Base-by-base conservation (phyloP, 2,888 invertebrate species). In the Lithophane leautieri region DNA sequence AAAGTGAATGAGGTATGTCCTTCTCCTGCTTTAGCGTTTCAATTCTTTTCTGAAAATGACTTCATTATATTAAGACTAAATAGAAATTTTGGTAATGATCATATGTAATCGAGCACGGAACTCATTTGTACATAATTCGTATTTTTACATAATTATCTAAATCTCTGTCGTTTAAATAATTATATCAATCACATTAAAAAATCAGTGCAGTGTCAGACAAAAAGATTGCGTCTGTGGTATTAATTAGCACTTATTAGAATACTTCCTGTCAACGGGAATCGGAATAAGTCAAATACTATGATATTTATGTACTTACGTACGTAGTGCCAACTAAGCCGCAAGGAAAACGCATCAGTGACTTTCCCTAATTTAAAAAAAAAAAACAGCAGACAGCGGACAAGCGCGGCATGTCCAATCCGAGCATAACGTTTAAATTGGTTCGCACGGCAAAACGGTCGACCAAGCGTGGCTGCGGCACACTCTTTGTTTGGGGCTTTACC, bases 351-450 rank as follows among this genome's bases (percentile, higher is more conserved):
- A 71, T 76, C 52, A 71, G 58, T 60, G 63, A 76, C 28, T 62
- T 62, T 67, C n/a, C 19, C 58, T 25, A 56, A 47, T 63, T 67
- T 34, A 50, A 65, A 76, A 79, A 70, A 70, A 79, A 73, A 22
- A 42, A 71, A 25, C 52, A 50, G 42, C 19, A 12, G 28, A 54
- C 6, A 34, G 12, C 47, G 42, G 34, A 60, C 58, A 28, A 52
- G 40, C 54, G 56, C 63, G 83, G 81, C 76, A 79, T 84, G 74
- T 78, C 85, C 79, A 63, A 71, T 76, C 79, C 68, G 81, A 71
- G 70, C 65, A 72, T 61, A 76, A 56, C 71, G 68, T 71, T 81
- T 68, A 76, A 81, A 81, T 81, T 77, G 77, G 77, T 81, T 60
- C 34, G 69, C 80, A 74, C 81, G 65, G 69, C 50, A 81, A 72